Percentiles rank a stretch among this genome's conserved stretches.
phyloP scores from a whole-genome alignment of 2,797 vertebrate species.

The Neosilurus mollespiculum region DNA sequence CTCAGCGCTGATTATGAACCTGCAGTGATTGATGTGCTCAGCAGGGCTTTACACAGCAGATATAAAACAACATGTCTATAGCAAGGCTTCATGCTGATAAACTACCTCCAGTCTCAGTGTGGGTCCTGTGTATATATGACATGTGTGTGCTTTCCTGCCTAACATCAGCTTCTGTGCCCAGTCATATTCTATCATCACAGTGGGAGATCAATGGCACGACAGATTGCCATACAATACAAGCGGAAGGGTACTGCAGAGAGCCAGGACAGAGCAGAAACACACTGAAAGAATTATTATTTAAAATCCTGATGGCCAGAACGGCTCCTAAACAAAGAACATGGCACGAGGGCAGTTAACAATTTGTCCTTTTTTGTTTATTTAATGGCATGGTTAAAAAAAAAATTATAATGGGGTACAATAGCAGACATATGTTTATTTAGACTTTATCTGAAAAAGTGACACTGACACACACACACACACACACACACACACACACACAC shows the following conservation, averaged over 20 bases:
- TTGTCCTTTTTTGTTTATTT: not conserved
- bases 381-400: not conserved
- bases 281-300: slow-evolving; percentile 37
- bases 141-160: slow-evolving; percentile 13
- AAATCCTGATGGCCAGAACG: slow-evolving; percentile 28
- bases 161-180: slow-evolving; percentile 45
- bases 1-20: slow-evolving; percentile 42
- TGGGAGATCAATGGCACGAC: slow-evolving; percentile 62
- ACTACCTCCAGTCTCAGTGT: slow-evolving; percentile 52
- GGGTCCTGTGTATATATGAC: slow-evolving; percentile 23
- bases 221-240: slow-evolving; percentile 70
- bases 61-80: slow-evolving; percentile 47
- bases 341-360: not conserved
- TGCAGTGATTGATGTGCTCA: slow-evolving; percentile 52
- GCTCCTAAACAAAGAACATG: slow-evolving; percentile 5
- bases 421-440: not conserved
- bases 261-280: slow-evolving; percentile 30
- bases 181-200: slow-evolving; percentile 54
- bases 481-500: too few relatives aligned
- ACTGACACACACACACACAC: too few relatives aligned
- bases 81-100: slow-evolving; percentile 52
- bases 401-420: not conserved
- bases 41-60: slow-evolving; percentile 37
- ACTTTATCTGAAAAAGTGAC: not conserved
- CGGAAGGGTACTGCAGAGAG: not conserved